Evolutionary conservation across 2,888 invertebrate genomes (phyloP).

Genomic region (Watsonalla binaria): DNA sequence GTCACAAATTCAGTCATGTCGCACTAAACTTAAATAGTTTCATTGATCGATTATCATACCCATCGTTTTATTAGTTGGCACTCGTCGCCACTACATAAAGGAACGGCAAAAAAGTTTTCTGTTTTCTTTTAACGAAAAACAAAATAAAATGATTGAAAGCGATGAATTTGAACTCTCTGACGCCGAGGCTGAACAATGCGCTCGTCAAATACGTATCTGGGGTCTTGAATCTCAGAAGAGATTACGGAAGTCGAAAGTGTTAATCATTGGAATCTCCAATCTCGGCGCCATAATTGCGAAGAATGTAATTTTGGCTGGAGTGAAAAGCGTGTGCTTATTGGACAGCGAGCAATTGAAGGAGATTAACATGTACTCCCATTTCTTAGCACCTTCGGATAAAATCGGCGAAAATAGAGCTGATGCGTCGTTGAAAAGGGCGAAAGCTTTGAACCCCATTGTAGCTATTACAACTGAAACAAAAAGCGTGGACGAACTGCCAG

Average conservation of each 20-base stretch:
- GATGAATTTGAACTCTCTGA: slow-evolving; percentile 85
- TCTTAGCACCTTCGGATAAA: slow-evolving; percentile 85
- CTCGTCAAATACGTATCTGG: slow-evolving; percentile 99
- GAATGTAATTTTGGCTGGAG: slow-evolving; percentile 95
- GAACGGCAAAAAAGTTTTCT: too few species aligned
- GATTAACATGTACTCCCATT: slow-evolving; percentile 89
- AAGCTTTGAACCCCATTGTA: slow-evolving; percentile 96
- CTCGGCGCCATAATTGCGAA: slow-evolving; percentile 98
- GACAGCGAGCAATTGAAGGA: slow-evolving; percentile 86
- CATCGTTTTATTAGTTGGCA: not conserved
- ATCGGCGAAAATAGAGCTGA: slow-evolving; percentile 92
- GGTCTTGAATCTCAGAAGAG: slow-evolving; percentile 98
- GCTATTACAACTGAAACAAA: slow-evolving; percentile 84
- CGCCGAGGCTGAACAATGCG: slow-evolving; percentile 97
- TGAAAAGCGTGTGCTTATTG: slow-evolving; percentile 91
- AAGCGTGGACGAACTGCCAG: slow-evolving; percentile 81
- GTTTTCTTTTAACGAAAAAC: not conserved
- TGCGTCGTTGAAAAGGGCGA: slow-evolving; percentile 87
- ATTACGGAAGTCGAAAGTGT: slow-evolving; percentile 90
- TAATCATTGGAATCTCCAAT: slow-evolving; percentile 92
- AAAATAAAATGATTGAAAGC: slow-evolving; percentile 75
- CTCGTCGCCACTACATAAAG: too few species aligned
- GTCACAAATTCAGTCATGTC: too few species aligned
- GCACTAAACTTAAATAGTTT: not conserved
- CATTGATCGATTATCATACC: not conserved